Conservation (phyloP, 92 coral and sea anemone species). For the Bergia sp. region DNA sequence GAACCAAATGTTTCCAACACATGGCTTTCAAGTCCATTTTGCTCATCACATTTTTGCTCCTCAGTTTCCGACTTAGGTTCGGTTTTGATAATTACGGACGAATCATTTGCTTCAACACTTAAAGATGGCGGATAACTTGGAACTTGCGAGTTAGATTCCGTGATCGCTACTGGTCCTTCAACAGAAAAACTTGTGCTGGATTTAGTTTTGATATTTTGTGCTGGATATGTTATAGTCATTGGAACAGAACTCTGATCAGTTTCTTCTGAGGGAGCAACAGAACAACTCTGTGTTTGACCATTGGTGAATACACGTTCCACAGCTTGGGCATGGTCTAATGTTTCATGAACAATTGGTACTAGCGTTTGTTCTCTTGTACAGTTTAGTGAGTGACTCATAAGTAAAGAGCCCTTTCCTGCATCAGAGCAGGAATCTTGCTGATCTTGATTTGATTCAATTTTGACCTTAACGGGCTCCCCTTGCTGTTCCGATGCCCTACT, state of each 20-base stretch:
- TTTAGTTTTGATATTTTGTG: not conserved
- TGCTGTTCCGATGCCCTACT: not conserved
- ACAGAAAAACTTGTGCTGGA: not conserved
- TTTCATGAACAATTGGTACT: not conserved
- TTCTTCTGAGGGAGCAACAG: not conserved
- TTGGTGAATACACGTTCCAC: too few species aligned
- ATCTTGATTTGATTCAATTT: not conserved
- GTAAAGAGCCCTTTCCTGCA: not conserved
- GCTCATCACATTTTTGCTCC: not conserved
- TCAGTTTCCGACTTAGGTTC: not conserved
- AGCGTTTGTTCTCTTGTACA: not conserved
- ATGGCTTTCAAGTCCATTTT: not conserved
- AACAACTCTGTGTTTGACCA: not conserved
- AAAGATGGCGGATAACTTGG: not conserved
- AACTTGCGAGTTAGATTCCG: not conserved
- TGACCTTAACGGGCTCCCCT: not conserved
- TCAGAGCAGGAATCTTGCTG: not conserved
- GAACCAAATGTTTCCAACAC: too few species aligned
- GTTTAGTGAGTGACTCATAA: not conserved
- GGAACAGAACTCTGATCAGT: not conserved
- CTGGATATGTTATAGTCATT: not conserved
- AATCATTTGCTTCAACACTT: not conserved
- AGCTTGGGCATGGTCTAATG: not conserved
- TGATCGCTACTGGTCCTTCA: not conserved
- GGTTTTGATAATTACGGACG: not conserved